phyloP scores from a whole-genome alignment of 2,888 invertebrate species.

The Arenicola marina region DNA sequence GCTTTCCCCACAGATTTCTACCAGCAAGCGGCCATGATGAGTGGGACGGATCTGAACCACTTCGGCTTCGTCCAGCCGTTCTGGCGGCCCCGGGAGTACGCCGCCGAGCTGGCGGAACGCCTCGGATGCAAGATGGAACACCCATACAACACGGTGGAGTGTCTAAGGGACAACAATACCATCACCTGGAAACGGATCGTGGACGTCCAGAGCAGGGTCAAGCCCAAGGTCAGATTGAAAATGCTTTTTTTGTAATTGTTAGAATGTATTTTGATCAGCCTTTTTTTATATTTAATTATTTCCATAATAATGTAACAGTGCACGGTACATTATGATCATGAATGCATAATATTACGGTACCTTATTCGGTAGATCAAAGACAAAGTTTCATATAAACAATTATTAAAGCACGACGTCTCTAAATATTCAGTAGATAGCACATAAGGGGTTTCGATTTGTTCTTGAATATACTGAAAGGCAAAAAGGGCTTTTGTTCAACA shows the following conservation, averaged over 20 bases:
- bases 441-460: no score
- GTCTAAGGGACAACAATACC: conserved; percentile 46
- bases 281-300: no score
- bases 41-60: conserved; percentile 36
- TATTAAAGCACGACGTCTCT: no score
- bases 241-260: not conserved
- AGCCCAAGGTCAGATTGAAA: conserved; percentile 46
- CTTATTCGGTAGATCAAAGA: no score
- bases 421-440: no score
- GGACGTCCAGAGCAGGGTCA: conserved; percentile 51
- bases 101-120: conserved; percentile 26
- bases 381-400: no score
- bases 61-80: conserved; percentile 33
- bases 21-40: conserved; percentile 40
- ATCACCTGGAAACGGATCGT: conserved; percentile 49
- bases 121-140: conserved; percentile 46
- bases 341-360: no score
- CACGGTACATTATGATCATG: no score
- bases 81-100: conserved; percentile 36
- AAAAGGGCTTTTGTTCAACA: no score
- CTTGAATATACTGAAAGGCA: no score
- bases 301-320: no score
- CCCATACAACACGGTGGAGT: conserved; percentile 50
- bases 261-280: no score
- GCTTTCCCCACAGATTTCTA: conserved; percentile 28